These are phyloP conservation scores for Cerastoderma edule DNA, from an alignment of 2,888 invertebrate species.

Conservation along the genomic window DNA sequence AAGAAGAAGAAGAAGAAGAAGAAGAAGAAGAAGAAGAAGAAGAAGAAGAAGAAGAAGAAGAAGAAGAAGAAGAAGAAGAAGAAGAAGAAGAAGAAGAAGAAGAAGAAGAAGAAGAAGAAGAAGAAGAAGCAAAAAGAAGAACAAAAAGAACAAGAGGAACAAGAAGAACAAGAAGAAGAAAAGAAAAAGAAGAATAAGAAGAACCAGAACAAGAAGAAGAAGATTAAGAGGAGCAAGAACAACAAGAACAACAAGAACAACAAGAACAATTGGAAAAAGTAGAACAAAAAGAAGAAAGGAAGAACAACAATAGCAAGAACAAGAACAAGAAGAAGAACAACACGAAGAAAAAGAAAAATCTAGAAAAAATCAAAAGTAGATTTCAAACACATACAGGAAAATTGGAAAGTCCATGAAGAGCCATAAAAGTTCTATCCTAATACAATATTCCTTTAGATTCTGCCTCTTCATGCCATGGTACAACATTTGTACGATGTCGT, in stretches of 20 bases:
- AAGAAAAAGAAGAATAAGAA: not conserved
- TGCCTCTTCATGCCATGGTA: slow-evolving; percentile 7
- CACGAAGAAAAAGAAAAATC: too few species aligned
- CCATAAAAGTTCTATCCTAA: too few species aligned
- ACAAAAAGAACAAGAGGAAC: not conserved
- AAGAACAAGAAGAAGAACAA: too few species aligned
- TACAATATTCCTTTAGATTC: not conserved
- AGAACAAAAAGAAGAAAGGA: too few species aligned
- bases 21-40: not conserved
- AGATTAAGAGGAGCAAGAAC: too few species aligned
- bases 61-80: slow-evolving; percentile 13
- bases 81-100: not conserved
- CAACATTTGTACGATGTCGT: not conserved
- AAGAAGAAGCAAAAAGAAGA: not conserved
- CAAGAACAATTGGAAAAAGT: too few species aligned
- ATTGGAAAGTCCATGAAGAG: too few species aligned
- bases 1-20: not conserved
- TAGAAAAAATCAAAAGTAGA: too few species aligned
- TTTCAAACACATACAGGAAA: too few species aligned
- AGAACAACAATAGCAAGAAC: too few species aligned
- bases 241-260: too few species aligned
- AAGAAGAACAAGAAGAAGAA: not conserved
- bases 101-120: not conserved
- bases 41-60: not conserved
- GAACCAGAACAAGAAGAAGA: too few species aligned